Evolutionary conservation across 1,140 invertebrate species (phyloP).

Genomic region (Trichonephila clavipes): DNA sequence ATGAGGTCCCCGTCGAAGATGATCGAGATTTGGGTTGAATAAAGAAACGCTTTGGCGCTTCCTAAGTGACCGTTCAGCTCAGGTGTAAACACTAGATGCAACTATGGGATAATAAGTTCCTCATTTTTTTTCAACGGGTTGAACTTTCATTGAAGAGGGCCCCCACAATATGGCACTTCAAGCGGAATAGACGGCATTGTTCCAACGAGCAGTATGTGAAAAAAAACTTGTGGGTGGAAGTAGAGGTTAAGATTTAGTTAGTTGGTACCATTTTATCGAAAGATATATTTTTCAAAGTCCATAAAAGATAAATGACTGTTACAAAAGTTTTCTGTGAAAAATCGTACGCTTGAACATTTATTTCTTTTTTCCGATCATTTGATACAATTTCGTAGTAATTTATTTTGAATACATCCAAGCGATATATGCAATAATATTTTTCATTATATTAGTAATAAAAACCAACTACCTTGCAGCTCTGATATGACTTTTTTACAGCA

Average conservation of each 20-base stretch:
- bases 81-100: conserved; percentile 10
- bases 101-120: neutral
- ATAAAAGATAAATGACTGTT: neutral
- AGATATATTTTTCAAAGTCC: neutral
- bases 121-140: neutral
- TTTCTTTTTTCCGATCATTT: no score
- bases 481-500: no score
- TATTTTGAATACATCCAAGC: no score
- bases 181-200: neutral
- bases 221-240: neutral
- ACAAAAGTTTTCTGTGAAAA: neutral
- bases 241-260: neutral
- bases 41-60: neutral
- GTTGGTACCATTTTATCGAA: neutral
- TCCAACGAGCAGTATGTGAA: neutral
- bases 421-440: no score
- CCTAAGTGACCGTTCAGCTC: conserved; percentile 10
- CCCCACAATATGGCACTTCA: conserved; percentile 1
- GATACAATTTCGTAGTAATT: no score
- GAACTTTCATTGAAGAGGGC: neutral
- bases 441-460: no score
- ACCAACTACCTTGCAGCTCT: no score
- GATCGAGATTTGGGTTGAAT: conserved; percentile 41
- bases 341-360: neutral
- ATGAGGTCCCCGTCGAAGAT: conserved; percentile 49